Conservation (phyloP, 2,797 vertebrate genomes). For the Phyllotis vaccarum region DNA sequence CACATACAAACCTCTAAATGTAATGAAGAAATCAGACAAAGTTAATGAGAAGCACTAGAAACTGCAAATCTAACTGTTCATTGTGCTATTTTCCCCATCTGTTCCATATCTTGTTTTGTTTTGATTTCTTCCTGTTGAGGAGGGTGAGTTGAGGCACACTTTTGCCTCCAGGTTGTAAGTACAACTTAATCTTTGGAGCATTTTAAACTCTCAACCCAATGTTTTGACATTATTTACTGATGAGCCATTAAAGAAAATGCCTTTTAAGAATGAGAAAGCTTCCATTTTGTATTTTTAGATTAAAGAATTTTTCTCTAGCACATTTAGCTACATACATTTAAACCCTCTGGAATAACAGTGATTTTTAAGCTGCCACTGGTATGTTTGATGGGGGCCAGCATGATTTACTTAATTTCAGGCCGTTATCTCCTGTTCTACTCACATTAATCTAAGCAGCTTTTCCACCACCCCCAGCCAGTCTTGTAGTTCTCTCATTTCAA, state of each 20-base stretch:
- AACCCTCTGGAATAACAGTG: background rate
- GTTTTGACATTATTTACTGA: background rate
- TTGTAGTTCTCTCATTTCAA: slow-evolving; percentile 70
- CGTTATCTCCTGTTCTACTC: slow-evolving; percentile 71
- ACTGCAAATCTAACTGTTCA: slow-evolving; percentile 2
- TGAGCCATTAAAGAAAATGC: slow-evolving; percentile 28
- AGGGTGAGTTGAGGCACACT: slow-evolving; percentile 20
- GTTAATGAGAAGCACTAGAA: slow-evolving; percentile 56
- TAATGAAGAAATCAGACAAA: background rate
- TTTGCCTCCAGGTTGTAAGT: background rate
- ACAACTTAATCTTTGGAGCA: slow-evolving; percentile 45
- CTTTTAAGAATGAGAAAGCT: background rate
- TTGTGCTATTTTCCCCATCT: slow-evolving; percentile 46
- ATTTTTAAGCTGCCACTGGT: slow-evolving; percentile 26
- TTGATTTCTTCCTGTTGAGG: slow-evolving; percentile 64
- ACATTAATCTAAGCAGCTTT: slow-evolving; percentile 73
- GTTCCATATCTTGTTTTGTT: slow-evolving; percentile 52
- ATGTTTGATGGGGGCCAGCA: slow-evolving; percentile 59
- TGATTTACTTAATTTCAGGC: slow-evolving; percentile 72
- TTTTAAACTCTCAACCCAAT: background rate
- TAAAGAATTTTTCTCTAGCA: background rate
- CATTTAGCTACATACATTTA: background rate
- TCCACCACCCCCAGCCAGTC: slow-evolving; percentile 63
- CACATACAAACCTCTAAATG: background rate
- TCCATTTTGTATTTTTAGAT: background rate